These are phyloP conservation scores for Gallinago stenura DNA, from an alignment of 2,797 vertebrate species.

Conservation along the genomic window DNA sequence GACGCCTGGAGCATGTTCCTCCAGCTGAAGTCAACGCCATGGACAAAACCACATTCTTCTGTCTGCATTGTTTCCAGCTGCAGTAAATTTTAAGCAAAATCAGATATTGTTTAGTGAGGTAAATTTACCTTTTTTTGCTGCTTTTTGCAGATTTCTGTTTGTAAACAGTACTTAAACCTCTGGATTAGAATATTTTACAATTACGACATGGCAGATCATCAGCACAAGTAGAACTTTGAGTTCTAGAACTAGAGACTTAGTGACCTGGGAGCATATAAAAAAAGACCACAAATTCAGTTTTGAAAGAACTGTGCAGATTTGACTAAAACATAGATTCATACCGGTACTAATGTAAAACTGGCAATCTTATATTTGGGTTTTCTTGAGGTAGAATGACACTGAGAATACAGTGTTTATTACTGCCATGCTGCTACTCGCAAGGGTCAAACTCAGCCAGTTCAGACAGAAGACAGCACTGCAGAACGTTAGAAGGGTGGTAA, in stretches of 20 bases:
- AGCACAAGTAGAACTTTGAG: not conserved
- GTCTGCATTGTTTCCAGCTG: not conserved
- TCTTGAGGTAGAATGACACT: not conserved
- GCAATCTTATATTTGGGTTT: not conserved
- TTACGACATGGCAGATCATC: rapidly evolving
- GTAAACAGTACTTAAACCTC: not conserved
- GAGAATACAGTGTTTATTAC: not conserved
- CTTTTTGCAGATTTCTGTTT: not conserved
- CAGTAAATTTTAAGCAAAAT: constrained; percentile 16
- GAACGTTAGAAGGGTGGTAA: not conserved
- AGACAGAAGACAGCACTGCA: not conserved
- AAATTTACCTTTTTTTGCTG: not conserved
- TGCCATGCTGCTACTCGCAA: not conserved
- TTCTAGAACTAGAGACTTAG: not conserved
- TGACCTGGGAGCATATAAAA: not conserved
- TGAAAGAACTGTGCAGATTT: not conserved
- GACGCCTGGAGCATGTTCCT: not conserved
- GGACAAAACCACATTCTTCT: constrained; percentile 1
- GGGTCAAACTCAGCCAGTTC: not conserved
- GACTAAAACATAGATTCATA: not conserved
- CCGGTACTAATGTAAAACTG: not conserved
- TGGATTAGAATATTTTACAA: not conserved
- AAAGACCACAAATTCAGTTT: not conserved
- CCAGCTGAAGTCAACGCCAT: not conserved
- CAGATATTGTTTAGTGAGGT: not conserved